Percentiles rank a stretch among this genome's conserved stretches.
phyloP scores from a whole-genome alignment of 1,140 invertebrate species.

The Arctopsyche grandis region DNA sequence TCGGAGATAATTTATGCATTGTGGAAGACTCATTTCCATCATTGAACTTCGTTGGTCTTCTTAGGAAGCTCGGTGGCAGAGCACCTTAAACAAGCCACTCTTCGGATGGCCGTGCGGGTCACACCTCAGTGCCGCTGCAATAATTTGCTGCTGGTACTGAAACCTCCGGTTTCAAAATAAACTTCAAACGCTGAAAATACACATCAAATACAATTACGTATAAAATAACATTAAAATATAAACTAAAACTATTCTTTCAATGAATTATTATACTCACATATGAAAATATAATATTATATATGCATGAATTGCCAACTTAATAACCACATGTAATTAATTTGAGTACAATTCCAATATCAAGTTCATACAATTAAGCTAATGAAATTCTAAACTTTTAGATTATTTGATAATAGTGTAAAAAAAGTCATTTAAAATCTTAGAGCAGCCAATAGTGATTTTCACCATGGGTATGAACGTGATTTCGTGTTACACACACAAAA shows the following conservation, averaged over 20 bases:
- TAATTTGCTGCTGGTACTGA: constrained; percentile 57
- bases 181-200: constrained; percentile 60
- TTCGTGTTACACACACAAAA: no score
- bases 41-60: neutral
- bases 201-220: neutral
- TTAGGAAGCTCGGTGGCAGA: neutral
- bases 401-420: no score
- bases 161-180: constrained; percentile 59
- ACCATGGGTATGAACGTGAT: no score
- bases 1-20: neutral
- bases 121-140: constrained; percentile 60
- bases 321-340: no score
- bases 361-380: no score
- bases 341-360: no score
- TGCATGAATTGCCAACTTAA: no score
- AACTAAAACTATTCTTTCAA: neutral
- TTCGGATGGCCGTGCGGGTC: constrained; percentile 59
- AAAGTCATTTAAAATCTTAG: no score
- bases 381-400: no score
- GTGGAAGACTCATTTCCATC: neutral
- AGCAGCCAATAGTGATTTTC: no score
- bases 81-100: constrained; percentile 62
- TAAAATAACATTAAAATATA: neutral
- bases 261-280: no score
- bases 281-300: no score